Conservation (phyloP, 2,888 invertebrate genomes). For the Nomada lathburiana region DNA sequence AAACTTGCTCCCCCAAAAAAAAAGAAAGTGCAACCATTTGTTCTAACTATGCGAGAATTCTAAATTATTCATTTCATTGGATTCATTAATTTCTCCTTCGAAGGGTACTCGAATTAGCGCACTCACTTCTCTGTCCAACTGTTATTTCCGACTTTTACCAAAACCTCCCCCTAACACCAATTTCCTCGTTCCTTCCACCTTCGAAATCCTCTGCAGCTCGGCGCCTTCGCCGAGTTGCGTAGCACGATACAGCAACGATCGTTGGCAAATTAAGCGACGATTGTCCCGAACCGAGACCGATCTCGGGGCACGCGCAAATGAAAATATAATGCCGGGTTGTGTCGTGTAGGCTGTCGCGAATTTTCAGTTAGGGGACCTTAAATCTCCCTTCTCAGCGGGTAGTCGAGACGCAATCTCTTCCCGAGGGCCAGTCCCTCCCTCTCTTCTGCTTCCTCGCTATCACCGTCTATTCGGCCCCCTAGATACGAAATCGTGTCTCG, state of each 20-base stretch:
- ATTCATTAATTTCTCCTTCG: no score
- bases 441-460: slow-evolving; percentile 1
- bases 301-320: slow-evolving; percentile 74
- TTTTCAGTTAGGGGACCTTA: slow-evolving; percentile 78
- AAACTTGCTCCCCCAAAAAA: no score
- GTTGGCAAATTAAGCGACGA: slow-evolving; percentile 65
- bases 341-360: slow-evolving; percentile 71
- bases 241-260: slow-evolving; percentile 32
- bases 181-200: no score
- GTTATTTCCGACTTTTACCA: no score
- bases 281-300: slow-evolving; percentile 57
- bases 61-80: no score
- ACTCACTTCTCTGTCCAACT: not conserved
- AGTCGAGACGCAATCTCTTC: slow-evolving; percentile 81
- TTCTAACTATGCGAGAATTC: no score
- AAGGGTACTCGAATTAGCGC: no score
- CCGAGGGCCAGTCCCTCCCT: slow-evolving; percentile 55
- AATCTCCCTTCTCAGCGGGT: slow-evolving; percentile 81
- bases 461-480: slow-evolving; percentile 42
- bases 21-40: no score
- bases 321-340: slow-evolving; percentile 76
- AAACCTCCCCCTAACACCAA: no score
- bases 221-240: not conserved
- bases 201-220: no score
- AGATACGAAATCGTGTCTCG: slow-evolving; percentile 76